Percentiles rank a stretch among this genome's conserved stretches.
Conservation (phyloP, 2,888 invertebrate species). For the Macaria liturata region DNA sequence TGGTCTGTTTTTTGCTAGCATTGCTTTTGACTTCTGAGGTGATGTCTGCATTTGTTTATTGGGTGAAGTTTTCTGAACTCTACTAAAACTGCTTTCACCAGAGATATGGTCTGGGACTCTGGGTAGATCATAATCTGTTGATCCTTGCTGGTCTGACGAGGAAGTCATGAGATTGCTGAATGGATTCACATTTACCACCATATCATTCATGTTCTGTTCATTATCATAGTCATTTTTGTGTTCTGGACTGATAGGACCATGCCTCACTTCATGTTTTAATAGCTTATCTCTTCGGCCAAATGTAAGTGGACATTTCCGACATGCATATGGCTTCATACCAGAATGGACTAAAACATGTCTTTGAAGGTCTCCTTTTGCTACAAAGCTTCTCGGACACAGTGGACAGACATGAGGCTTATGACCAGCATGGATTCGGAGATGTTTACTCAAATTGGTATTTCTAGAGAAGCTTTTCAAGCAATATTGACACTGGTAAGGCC, state of each 20-base stretch:
- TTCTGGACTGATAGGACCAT: slow-evolving; percentile 70
- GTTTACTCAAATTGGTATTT: slow-evolving; percentile 90
- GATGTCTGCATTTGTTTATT: slow-evolving; percentile 57
- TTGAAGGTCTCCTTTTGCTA: slow-evolving; percentile 86
- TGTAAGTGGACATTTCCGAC: slow-evolving; percentile 85
- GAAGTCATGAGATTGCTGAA: slow-evolving; percentile 78
- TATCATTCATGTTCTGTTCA: slow-evolving; percentile 73
- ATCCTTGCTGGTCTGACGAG: slow-evolving; percentile 58
- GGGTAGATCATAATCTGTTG: slow-evolving; percentile 70
- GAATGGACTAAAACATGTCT: slow-evolving; percentile 87
- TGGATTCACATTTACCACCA: slow-evolving; percentile 85
- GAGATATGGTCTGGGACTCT: slow-evolving; percentile 79
- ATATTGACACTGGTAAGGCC: slow-evolving; percentile 88
- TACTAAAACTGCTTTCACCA: slow-evolving; percentile 74
- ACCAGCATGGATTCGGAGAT: slow-evolving; percentile 88
- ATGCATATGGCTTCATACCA: slow-evolving; percentile 86
- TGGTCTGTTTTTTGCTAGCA: slow-evolving; percentile 67
- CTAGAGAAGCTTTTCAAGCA: slow-evolving; percentile 90
- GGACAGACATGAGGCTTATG: slow-evolving; percentile 89
- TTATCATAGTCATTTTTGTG: slow-evolving; percentile 54
- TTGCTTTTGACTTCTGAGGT: slow-evolving; percentile 60
- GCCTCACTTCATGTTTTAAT: slow-evolving; percentile 85
- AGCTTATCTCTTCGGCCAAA: slow-evolving; percentile 88
- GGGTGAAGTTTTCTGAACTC: slow-evolving; percentile 62
- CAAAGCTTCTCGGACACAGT: slow-evolving; percentile 88